Evolutionary conservation across 2,888 invertebrate species (phyloP), one percentile per base, ranked within the genome.

Genomic region (Drosophila lutescens): DNA sequence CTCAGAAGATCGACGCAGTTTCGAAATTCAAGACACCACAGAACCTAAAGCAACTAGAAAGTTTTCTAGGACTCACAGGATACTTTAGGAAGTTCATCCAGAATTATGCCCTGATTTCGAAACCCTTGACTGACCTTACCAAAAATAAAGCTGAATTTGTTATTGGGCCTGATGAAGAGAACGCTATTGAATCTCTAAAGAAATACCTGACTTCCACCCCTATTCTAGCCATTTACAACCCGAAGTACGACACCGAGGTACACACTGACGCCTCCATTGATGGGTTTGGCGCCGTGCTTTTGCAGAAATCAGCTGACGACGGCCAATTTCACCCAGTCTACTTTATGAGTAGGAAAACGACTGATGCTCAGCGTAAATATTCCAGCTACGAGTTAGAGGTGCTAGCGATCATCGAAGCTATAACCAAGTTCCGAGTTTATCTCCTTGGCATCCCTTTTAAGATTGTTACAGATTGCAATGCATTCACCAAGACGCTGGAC

Each of bases 31-130:
- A 17, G 32, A 49, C n/a, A 2, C 49, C 49, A 4, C 32, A 3
- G 5, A 49, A 34, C 4, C 75, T 8, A 30, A 49, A 17, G 54
- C 61, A 8, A 15, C 4, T 53, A 26, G 26, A 40, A 17, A 40
- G 40, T 40, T 49, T 34, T 34, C 13, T 13, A 4, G 17, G 40
- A 4, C 26, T 53, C 12, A 38, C 38, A 26, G 38, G 26, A n/a
- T 23, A 46, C 13, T 26, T 17, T 26, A 54, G 8, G 10, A 30
- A 12, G n/a, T 56, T 44, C 6, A 44, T n/a, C 26, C 26, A 26
- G 26, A 26, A 26, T 26, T 26, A 26, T 26, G 26, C 26, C 3
- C 26, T 26, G 26, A 26, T 26, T 26, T 26, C 26, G 26, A 26
- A 26, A 26, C 26, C 26, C 26, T 26, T 26, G 4, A 26, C 26